Evolutionary conservation across 2,888 invertebrate genomes (phyloP), one percentile per base, ranked within the genome.

Genomic region (Agapostemon virescens): DNA sequence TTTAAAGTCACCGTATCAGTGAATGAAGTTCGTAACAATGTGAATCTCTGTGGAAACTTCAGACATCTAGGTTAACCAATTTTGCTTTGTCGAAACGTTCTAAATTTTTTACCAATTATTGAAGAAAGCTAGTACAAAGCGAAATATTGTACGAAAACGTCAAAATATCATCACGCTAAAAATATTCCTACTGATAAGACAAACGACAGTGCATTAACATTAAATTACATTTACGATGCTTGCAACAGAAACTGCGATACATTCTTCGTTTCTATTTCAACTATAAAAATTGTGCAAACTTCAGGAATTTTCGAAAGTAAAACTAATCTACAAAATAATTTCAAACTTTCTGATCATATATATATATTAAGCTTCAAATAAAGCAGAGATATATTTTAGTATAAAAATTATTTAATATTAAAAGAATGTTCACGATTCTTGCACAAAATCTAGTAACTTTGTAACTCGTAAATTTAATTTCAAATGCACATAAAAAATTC

Each of bases 11-110:
- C 33, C 42, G 33, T 42, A 66, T 42, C 52, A 38, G 36, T 40
- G 33, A 40, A 42, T 58, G 58, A 17, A 68, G 20, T 64, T 68
- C 23, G 58, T 33, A 33, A 45, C 40, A 58, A 33, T 42, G 26
- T 42, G 38, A 40, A 33, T 38, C 42, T 61, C 45, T 17, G 45
- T 42, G 67, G 77, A 67, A 71, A 58, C 55, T 64, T 55, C 36
- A 26, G 66, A 36, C 17, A 33, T 15, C 11, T 64, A n/a, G 45
- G 61, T 71, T 17, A 63, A 36, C 23, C 63, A 68, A 52, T 71
- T 77, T 68, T 67, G 36, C 7, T 7, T n/a, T 61, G 61, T 15
- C 63, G 42, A 52, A 23, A 20, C 52, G n/a, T 49, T 23, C n/a
- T 30, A 38, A n/a, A 58, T 58, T 58, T 58, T 55, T 58, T 33